These are phyloP conservation scores for Vanessa cardui DNA, from an alignment of 2,888 invertebrate species.

Conservation along the genomic window DNA sequence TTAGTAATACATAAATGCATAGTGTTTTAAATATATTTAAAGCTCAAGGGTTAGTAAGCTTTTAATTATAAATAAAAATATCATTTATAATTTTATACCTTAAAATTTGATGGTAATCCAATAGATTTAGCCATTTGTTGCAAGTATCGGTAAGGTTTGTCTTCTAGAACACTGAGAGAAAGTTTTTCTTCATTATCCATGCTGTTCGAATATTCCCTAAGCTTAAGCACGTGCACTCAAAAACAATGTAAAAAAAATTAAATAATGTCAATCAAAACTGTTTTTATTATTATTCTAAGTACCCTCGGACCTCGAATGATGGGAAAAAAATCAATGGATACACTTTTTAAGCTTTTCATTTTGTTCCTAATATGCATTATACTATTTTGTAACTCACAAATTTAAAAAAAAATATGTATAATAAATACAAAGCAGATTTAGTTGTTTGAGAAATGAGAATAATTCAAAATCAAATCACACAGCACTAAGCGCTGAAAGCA, in stretches of 20 bases:
- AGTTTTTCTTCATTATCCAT: constrained; percentile 45
- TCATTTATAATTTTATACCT: constrained; percentile 48
- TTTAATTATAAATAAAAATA: not conserved
- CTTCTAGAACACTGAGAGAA: constrained; percentile 48
- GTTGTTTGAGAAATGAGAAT: constrained; percentile 13
- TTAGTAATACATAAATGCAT: not conserved
- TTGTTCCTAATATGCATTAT: no score
- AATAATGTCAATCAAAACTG: constrained; percentile 17
- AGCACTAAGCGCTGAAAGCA: not conserved
- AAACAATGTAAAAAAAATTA: constrained; percentile 12
- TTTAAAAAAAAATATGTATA: not conserved
- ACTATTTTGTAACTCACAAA: no score
- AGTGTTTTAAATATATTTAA: not conserved
- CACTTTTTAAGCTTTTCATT: no score
- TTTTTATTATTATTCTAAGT: constrained; percentile 9
- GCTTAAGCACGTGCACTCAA: constrained; percentile 39
- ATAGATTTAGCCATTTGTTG: constrained; percentile 66
- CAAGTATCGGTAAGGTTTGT: constrained; percentile 59
- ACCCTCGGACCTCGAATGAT: constrained; percentile 10
- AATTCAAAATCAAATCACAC: constrained; percentile 5
- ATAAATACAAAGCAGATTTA: not conserved
- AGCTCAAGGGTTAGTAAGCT: not conserved
- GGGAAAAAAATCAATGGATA: no score
- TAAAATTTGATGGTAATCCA: constrained; percentile 67
- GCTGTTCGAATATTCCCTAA: constrained; percentile 23